Conservation (phyloP, 92 coral and sea anemone species). For the Phenganax stokvisi region DNA sequence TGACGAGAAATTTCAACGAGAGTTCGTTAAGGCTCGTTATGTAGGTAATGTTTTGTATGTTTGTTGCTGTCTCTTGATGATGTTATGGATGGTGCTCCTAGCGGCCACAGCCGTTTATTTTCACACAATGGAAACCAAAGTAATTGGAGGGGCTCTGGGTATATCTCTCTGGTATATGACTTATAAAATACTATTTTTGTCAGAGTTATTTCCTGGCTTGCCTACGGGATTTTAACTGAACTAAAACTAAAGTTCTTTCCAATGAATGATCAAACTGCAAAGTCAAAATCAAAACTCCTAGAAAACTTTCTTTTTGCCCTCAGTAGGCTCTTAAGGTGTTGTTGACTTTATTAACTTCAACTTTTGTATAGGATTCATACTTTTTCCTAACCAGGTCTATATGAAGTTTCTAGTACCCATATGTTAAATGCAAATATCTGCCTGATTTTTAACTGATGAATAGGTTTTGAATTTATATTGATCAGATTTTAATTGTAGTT, state of each 20-base stretch:
- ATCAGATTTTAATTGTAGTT: too few relatives aligned
- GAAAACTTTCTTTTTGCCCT: too few relatives aligned
- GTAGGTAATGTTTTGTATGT: slow-evolving; percentile 47
- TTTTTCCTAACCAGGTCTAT: neutral
- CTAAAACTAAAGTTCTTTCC: too few relatives aligned
- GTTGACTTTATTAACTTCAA: too few relatives aligned
- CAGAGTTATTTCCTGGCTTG: neutral
- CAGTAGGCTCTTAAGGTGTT: too few relatives aligned
- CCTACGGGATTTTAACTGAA: neutral
- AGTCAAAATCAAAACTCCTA: too few relatives aligned
- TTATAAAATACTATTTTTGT: slow-evolving; percentile 47
- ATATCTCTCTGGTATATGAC: slow-evolving; percentile 67
- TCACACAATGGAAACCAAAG: slow-evolving; percentile 64
- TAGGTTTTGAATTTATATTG: too few relatives aligned
- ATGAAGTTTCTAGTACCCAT: neutral
- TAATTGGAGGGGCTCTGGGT: slow-evolving; percentile 62
- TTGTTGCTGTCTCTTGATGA: slow-evolving; percentile 43
- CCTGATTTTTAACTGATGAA: neutral
- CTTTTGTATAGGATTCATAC: too few relatives aligned
- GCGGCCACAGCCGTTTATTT: slow-evolving; percentile 64
- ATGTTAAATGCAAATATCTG: neutral
- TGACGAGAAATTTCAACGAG: neutral
- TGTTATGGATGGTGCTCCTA: slow-evolving; percentile 84
- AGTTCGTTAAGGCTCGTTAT: slow-evolving; percentile 41
- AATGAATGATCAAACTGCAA: too few relatives aligned